phyloP scores from a whole-genome alignment of 1,140 invertebrate genomes.

The Conus ventricosus region DNA sequence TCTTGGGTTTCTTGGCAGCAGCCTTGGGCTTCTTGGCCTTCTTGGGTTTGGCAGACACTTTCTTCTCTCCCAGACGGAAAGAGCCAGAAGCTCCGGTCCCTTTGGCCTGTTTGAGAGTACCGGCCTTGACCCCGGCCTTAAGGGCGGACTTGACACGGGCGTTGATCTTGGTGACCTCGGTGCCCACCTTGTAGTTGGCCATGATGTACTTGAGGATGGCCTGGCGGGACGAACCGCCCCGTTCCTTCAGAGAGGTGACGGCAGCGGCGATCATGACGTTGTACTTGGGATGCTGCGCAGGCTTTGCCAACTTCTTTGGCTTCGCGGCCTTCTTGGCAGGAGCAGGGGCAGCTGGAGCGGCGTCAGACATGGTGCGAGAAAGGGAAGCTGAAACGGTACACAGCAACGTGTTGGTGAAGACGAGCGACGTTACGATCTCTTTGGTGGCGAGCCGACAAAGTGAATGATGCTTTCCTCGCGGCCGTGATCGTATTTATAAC shows the following conservation, averaged over 20 bases:
- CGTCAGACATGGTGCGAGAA: conserved; percentile 17
- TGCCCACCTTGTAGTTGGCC: conserved; percentile 68
- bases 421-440: not conserved
- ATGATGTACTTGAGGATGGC: conserved; percentile 73
- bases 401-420: not conserved
- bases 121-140: conserved; percentile 64
- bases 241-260: conserved; percentile 55
- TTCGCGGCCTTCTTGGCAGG: too few species aligned
- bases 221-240: conserved; percentile 68
- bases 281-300: conserved; percentile 57
- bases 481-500: not conserved
- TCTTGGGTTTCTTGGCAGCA: conserved; percentile 37
- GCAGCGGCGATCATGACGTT: conserved; percentile 57
- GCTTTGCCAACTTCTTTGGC: conserved; percentile 42
- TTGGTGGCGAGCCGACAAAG: too few species aligned
- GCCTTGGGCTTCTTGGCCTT: conserved; percentile 40
- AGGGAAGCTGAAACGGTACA: not conserved
- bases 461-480: too few species aligned
- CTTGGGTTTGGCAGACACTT: conserved; percentile 28
- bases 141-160: conserved; percentile 67
- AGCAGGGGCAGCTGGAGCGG: conserved; percentile 27
- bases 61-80: conserved; percentile 66
- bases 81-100: conserved; percentile 71
- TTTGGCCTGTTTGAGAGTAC: conserved; percentile 66
- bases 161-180: conserved; percentile 64